A percentile compares a stretch with the other conserved stretches of the same genome.
Conservation (phyloP, 2,888 invertebrate genomes). For the Cheilosia vulpina region DNA sequence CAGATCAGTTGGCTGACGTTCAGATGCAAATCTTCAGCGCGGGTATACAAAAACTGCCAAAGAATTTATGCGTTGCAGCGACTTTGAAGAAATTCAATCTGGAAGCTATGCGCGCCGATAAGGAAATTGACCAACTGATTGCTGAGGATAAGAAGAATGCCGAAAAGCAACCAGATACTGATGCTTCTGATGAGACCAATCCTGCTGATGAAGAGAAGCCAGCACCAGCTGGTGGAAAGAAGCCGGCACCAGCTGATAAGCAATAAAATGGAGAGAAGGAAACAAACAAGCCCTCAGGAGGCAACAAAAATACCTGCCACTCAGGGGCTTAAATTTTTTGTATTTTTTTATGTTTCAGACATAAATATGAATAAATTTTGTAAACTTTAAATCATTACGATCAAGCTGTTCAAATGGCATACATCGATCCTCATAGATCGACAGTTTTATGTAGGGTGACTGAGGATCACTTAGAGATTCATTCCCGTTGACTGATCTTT, state of each 20-base stretch:
- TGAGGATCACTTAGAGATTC: too few species aligned
- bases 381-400: too few species aligned
- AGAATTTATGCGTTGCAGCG: background rate
- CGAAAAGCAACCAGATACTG: background rate
- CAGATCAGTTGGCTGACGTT: slow-evolving; percentile 7
- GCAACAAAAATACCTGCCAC: too few species aligned
- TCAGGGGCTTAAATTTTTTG: too few species aligned
- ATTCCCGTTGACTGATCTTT: too few species aligned
- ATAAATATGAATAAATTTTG: too few species aligned
- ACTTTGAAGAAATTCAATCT: slow-evolving; percentile 20
- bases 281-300: too few species aligned
- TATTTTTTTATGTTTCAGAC: too few species aligned
- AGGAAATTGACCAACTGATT: slow-evolving; percentile 17
- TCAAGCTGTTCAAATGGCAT: too few species aligned
- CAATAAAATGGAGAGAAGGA: too few species aligned
- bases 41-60: slow-evolving; percentile 12
- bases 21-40: slow-evolving; percentile 1
- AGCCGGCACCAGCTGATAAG: background rate
- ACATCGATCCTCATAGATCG: too few species aligned
- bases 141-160: slow-evolving; percentile 25
- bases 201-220: background rate
- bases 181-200: background rate
- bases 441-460: too few species aligned
- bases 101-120: background rate
- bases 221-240: background rate